Percentiles rank a stretch among this genome's conserved stretches.
phyloP scores from a whole-genome alignment of 1,140 invertebrate species.

The Ruditapes philippinarum region DNA sequence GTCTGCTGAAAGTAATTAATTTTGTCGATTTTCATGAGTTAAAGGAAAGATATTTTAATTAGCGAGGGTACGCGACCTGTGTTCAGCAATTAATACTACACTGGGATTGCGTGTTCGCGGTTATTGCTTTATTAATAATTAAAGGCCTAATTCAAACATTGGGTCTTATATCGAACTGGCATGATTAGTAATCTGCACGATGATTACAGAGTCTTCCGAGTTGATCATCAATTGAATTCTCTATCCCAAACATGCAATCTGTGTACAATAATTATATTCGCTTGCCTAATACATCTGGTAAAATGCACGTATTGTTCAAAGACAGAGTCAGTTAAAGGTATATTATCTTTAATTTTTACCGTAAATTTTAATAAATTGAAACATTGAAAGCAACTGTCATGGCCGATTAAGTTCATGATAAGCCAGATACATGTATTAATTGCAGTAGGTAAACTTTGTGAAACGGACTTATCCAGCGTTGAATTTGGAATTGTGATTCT shows the following conservation, averaged over 20 bases:
- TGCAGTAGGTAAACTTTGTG: too few species aligned
- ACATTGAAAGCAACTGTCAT: too few species aligned
- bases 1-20: conserved; percentile 23
- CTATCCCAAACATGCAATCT: conserved; percentile 4
- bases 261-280: too few species aligned
- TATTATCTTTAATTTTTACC: too few species aligned
- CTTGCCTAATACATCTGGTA: too few species aligned
- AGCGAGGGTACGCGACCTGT: conserved; percentile 8
- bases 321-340: too few species aligned
- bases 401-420: too few species aligned
- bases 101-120: conserved; percentile 12
- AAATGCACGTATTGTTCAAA: too few species aligned
- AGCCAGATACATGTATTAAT: too few species aligned
- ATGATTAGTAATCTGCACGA: conserved; percentile 33
- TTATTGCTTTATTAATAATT: conserved; percentile 51
- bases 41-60: conserved; percentile 16
- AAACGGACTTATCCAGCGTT: too few species aligned
- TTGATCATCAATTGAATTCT: background rate
- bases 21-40: conserved; percentile 29
- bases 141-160: conserved; percentile 43
- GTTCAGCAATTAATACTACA: conserved; percentile 36
- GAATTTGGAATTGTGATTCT: too few species aligned
- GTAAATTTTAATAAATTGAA: too few species aligned
- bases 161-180: conserved; percentile 21
- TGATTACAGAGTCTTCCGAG: background rate